Evolutionary conservation across 2,888 invertebrate species (phyloP).

Genomic region (Andrena hattorfiana): DNA sequence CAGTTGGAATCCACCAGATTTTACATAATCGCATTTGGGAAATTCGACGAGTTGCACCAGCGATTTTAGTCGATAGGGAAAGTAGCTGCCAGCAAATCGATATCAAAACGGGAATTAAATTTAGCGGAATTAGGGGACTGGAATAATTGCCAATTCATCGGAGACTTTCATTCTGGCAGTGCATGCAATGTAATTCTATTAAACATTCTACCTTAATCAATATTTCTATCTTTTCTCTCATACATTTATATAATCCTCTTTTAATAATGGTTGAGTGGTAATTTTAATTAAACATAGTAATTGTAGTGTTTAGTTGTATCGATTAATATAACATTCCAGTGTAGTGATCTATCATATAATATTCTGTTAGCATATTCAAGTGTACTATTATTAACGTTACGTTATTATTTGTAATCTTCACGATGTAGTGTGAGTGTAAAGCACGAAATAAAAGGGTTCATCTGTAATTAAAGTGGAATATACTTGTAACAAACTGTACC

Average conservation of each 20-base stretch:
- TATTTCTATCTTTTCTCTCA: neutral
- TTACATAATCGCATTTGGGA: constrained; percentile 62
- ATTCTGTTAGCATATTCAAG: neutral
- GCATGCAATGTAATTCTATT: constrained; percentile 2
- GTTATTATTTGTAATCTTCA: neutral
- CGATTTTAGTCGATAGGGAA: constrained; percentile 31
- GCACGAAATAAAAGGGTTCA: constrained; percentile 1
- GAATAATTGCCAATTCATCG: neutral
- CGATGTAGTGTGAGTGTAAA: neutral
- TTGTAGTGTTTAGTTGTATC: neutral
- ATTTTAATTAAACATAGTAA: neutral
- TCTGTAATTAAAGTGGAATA: neutral
- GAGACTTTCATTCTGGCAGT: neutral
- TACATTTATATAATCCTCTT: neutral
- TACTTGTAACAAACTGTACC: too few relatives aligned
- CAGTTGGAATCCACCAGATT: constrained; percentile 29
- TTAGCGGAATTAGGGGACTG: neutral
- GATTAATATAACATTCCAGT: neutral
- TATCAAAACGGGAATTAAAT: constrained; percentile 17
- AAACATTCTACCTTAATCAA: neutral
- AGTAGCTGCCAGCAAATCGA: constrained; percentile 21
- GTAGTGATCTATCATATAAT: neutral
- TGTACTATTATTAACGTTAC: neutral
- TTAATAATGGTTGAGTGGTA: neutral
- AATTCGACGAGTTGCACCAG: constrained; percentile 33